Percentiles rank a stretch among this genome's conserved stretches.
Conservation (phyloP, 2,113 vertebrate species). For the Oplegnathus fasciatus region DNA sequence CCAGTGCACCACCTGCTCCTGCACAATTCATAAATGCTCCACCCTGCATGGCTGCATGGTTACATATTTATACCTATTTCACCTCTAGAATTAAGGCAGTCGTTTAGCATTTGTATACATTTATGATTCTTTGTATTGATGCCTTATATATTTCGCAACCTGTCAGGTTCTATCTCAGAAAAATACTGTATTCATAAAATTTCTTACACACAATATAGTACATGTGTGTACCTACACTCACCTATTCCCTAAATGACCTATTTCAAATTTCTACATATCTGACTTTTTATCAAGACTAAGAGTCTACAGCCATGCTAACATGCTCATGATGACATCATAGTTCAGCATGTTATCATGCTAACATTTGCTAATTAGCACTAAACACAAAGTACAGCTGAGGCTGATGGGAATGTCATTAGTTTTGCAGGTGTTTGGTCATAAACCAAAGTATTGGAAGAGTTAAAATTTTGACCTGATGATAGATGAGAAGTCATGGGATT, state of each 20-base stretch:
- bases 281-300: not conserved
- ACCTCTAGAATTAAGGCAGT: not conserved
- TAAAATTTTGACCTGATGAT: not conserved
- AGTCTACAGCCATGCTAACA: not conserved
- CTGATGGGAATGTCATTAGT: not conserved
- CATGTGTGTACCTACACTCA: not conserved
- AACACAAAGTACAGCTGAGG: not conserved
- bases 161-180: not conserved
- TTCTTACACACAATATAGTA: not conserved
- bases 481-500: not conserved
- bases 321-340: not conserved
- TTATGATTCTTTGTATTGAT: not conserved
- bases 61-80: not conserved
- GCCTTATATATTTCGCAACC: no score
- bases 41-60: not conserved
- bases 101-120: not conserved
- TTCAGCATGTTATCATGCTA: not conserved
- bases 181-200: not conserved
- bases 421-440: not conserved
- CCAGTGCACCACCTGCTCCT: constrained; percentile 10
- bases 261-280: not conserved
- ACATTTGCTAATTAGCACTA: not conserved
- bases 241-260: not conserved
- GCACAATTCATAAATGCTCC: not conserved
- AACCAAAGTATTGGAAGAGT: not conserved